Base-by-base conservation (phyloP, 1,140 invertebrate species). In the Bombus picipes region DNA sequence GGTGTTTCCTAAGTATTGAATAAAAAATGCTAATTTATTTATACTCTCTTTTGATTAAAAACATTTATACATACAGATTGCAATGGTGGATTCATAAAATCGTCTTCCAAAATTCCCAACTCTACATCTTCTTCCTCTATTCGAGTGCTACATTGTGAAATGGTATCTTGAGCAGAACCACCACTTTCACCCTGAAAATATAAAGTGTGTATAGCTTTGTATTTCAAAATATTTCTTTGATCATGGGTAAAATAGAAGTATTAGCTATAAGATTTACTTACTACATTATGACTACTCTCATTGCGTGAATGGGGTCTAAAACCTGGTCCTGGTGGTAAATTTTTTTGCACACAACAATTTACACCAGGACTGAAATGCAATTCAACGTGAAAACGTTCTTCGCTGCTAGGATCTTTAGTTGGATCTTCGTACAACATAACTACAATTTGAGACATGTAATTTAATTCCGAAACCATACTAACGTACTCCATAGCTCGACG, bases 361-460 rank as follows among this genome's bases (percentile, higher is more conserved):
- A 99, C 98, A 70, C 99, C 99, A 3, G 99, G 99, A 96, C 98
- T 99, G 92, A 99, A 99, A 95, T 99, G 99, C 28, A 99, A 95
- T 95, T 99, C 99, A 65, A 99, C 98, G 93, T 99, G 99, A 94
- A 99, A 99, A 87, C 98, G 96, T 95, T 98, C 98, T 92, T 99
- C 98, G 25, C 98, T 98, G 65, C 96, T 97, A 0, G 98, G 97
- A 95, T 98, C 98, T 94, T 99, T 99, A 0, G 98, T 99, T 10
- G 98, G 98, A 95, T 99, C 99, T 95, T 99, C 99, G 94, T 99
- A 99, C n/a, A 99, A 95, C 99, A 99, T 99, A 9, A 99, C 98
- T 1, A 99, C 99, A 76, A 99, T 98, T 95, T 99, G 99, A 1
- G 99, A 99, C 98, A 99, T 99, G 94, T 99, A 99, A 95, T 99